Base-by-base conservation (phyloP, 2,797 vertebrate species). In the Tokudaia muenninki region DNA sequence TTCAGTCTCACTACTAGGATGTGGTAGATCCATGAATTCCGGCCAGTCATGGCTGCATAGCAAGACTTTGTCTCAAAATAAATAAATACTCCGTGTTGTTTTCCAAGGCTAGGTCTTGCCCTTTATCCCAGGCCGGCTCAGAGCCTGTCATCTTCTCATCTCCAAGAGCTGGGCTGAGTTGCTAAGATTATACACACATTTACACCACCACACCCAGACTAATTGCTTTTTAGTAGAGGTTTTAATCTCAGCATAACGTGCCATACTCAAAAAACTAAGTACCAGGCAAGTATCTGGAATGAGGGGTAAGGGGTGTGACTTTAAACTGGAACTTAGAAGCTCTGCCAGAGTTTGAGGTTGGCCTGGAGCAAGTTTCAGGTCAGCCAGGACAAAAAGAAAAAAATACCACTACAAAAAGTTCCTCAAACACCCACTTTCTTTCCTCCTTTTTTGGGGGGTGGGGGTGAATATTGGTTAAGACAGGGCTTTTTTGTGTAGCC, bases 201-300 rank as follows among this genome's bases (percentile, higher is more conserved):
- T 57, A 41, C 47, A 55, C 13, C 63, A 82, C 65, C 61, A 92
- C 52, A n/a, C 50, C 50, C 65, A 47, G 19, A 12, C 91, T 21
- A 97, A 94, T 89, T 22, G 92, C 67, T 86, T 72, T 41, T 72
- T 37, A 90, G 94, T 41, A 90, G 67, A 93, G 55, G 57, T 83
- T 94, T 90, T 90, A 87, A 89, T 83, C 78, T 83, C 84, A 37
- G 14, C 52, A 52, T 65, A 92, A 95, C 77, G 16, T 81, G 72
- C 55, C n/a, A 94, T 16, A 92, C 41, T 94, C 93, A 82, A 57
- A 97, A 96, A 97, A 93, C 55, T 65, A 97, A 87, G 13, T 63
- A n/a, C 47, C 89, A 95, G 1, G 9, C 47, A 89, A 63, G 41
- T 90, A 74, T 47, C 31, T 52, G 26, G 29, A 41, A 19, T 2